Base-by-base conservation (phyloP, 1,140 invertebrate genomes). In the Babylonia areolata region DNA sequence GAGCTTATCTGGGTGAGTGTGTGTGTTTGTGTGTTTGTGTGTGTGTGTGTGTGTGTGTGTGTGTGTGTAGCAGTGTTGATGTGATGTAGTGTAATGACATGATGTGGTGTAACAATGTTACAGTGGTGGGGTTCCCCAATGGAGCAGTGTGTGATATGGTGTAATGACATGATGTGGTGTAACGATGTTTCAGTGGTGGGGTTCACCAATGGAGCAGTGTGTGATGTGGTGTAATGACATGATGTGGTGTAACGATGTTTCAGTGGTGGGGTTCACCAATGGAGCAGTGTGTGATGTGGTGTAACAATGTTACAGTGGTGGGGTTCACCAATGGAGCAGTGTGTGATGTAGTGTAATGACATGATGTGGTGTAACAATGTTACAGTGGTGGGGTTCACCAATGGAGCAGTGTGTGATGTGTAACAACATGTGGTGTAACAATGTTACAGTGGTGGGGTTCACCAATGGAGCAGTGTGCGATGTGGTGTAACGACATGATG, bases 211-310 rank as follows among this genome's bases (percentile, higher is more conserved):
- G 94, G 94, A 6, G 69, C 87, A 28, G 87, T 95, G 31, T 84
- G 89, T 78, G 87, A 94, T 2, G 80, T 94, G 78, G 93, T 20
- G n/a, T 9, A 37, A 40, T 3, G 46, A 1, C 2, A 9, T 17
- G 9, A 17, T 51, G 46, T 51, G 46, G 9, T 0, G 17, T 51
- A 17, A 12, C 0, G 17, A 58, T 83, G 54, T 88, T 93, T 35
- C 90, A 94, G 94, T 93, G 87, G 90, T 95, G 82, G 94, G 94
- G n/a, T 94, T 93, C 90, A 90, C 92, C 17, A 94, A 94, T 91
- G 94, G 94, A 6, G 69, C 87, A 28, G 87, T 95, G 31, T 84
- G 89, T 78, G 87, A 94, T 2, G 80, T 94, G 78, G 93, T 0
- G 17, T 51, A 17, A 12, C 0, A 51, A 58, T 83, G 54, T 88